phyloP scores from a whole-genome alignment of 2,113 vertebrate genomes.

The Camarhynchus parvulus region DNA sequence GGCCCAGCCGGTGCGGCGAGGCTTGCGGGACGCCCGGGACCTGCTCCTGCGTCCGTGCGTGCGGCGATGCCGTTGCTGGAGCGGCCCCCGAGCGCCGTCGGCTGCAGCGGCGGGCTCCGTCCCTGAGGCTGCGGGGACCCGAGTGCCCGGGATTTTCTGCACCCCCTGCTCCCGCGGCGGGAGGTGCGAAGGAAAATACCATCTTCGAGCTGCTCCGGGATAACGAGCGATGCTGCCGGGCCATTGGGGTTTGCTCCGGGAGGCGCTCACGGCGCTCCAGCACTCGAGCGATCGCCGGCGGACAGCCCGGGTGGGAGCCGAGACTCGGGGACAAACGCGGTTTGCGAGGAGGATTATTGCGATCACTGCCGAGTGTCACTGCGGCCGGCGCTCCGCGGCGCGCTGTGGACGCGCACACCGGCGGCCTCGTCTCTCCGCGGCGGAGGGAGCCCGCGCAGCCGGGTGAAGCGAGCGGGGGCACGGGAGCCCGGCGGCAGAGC shows the following conservation, averaged over 20 bases:
- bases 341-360: background rate
- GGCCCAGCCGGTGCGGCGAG: accelerated
- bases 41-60: no score
- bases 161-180: background rate
- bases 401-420: background rate
- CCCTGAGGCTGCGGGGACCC: accelerated
- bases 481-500: background rate
- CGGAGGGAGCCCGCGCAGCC: background rate
- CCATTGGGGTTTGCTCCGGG: background rate
- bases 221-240: background rate
- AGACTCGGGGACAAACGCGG: background rate
- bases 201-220: background rate
- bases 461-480: background rate
- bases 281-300: background rate
- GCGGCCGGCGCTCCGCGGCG: background rate
- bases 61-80: accelerated
- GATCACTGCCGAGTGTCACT: accelerated
- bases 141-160: no score
- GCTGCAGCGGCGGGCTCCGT: background rate
- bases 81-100: no score
- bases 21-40: accelerated
- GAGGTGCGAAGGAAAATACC: background rate
- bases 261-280: background rate
- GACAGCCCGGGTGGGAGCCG: background rate
- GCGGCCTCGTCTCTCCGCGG: background rate